Evolutionary conservation across 2,113 vertebrate genomes (phyloP), one percentile per base, ranked within the genome.

Genomic region (Dryoscopus gambensis): DNA sequence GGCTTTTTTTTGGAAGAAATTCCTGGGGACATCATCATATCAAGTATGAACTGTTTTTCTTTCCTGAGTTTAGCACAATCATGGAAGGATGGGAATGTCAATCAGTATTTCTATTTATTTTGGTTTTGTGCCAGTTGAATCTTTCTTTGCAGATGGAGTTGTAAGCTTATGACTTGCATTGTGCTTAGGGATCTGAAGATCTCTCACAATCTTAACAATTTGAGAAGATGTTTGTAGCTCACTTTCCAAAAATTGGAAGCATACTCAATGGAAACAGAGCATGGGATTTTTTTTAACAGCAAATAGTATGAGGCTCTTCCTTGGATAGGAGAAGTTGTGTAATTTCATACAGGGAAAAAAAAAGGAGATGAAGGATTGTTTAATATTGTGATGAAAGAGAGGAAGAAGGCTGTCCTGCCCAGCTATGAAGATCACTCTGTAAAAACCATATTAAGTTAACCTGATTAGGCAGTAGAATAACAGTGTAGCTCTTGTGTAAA

Each of bases 381-480:
- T 89, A 90, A 87, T 90, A 59, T 39, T 44, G 73, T 71, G 90
- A 89, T 90, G 93, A 93, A 90, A 87, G 83, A 86, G 56, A 40
- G 37, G 44, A 78, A 86, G 76, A 63, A 59, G 52, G 35, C 56
- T 92, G 17, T 70, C 23, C 56, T 84, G 39, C 39, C 50, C 5
- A 63, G 56, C 62, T 59, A 74, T 77, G 69, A 75, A 79, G 68
- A 95, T 81, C 56, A 57, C 56, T 90, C 57, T 84, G 39, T 93
- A 71, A 92, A 92, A 95, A 86, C 7, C 30, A 13, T 70, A 56
- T 80, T 88, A 93, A 59, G 23, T 88, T 94, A 89, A 93, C 68
- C 42, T 87, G 73, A 90, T 94, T 93, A 96, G 82, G 47, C 70
- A 85, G 70, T 46, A 84, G 70, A 91, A 82, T 92, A 96, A 95